These are phyloP conservation scores for Erinaceus europaeus DNA, from an alignment of 2,113 vertebrate species.

Conservation along the genomic window DNA sequence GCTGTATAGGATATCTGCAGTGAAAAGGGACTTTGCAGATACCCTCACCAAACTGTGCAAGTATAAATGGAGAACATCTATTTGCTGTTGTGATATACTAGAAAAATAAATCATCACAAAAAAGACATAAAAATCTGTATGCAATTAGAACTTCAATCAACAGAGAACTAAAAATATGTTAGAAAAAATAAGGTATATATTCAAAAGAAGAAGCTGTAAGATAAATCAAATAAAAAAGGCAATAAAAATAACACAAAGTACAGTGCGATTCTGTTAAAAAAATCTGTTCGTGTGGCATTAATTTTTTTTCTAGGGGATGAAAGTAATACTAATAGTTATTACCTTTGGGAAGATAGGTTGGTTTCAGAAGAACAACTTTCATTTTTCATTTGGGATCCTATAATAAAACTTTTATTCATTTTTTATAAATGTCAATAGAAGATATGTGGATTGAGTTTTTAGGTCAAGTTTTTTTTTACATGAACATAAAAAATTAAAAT, in stretches of 20 bases:
- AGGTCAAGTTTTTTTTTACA: neutral
- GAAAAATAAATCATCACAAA: neutral
- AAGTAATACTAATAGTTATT: neutral
- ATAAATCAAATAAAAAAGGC: neutral
- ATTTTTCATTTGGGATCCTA: slow-evolving; percentile 11
- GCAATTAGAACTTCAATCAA: neutral
- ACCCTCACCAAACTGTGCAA: neutral
- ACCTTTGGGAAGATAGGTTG: neutral
- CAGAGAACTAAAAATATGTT: neutral
- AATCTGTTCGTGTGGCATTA: neutral
- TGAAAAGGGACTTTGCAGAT: neutral
- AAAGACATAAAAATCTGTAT: neutral
- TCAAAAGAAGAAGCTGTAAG: neutral
- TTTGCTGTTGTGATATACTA: neutral
- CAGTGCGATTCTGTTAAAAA: neutral
- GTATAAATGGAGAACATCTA: neutral
- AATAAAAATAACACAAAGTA: neutral
- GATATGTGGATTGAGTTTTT: neutral
- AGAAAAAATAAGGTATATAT: neutral
- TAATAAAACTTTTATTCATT: neutral
- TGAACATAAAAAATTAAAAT: slow-evolving; percentile 18
- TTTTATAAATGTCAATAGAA: neutral
- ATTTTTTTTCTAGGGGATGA: neutral
- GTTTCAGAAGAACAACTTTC: neutral
- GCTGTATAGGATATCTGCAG: too few species aligned